Conservation (phyloP, 2,797 vertebrate genomes). For the Fundulus diaphanus region DNA sequence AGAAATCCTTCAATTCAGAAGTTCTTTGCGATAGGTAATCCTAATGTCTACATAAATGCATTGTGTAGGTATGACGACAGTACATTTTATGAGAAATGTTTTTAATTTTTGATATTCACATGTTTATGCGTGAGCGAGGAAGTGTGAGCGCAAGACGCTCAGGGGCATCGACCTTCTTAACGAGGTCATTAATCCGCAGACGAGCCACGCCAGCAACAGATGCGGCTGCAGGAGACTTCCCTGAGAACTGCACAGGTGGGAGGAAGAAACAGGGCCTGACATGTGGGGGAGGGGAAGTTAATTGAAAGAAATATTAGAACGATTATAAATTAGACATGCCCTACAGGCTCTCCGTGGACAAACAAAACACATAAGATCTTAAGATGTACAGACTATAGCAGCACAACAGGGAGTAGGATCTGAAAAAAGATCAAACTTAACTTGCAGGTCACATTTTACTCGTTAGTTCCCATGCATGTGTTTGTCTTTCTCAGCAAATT, state of each 20-base stretch:
- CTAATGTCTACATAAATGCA: background rate
- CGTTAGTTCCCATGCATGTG: slow-evolving; percentile 36
- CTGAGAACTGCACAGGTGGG: slow-evolving; percentile 47
- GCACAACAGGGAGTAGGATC: slow-evolving; percentile 18
- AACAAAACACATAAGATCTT: slow-evolving; percentile 14
- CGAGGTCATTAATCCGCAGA: slow-evolving; percentile 61
- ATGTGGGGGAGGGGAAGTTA: background rate
- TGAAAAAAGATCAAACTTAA: slow-evolving; percentile 63
- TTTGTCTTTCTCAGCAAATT: slow-evolving; percentile 28
- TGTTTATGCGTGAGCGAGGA: slow-evolving; percentile 1
- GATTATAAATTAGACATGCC: slow-evolving; percentile 26
- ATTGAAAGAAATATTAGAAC: slow-evolving; percentile 28
- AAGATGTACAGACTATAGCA: slow-evolving; percentile 37
- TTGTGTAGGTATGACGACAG: background rate
- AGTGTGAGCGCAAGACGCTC: slow-evolving; percentile 9
- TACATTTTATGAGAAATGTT: background rate
- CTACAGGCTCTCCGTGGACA: slow-evolving; percentile 3
- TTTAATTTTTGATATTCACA: background rate
- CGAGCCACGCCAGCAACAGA: slow-evolving; percentile 49
- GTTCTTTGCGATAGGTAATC: background rate
- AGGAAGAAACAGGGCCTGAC: slow-evolving; percentile 9
- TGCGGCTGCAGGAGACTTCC: slow-evolving; percentile 42
- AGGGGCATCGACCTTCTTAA: slow-evolving; percentile 29
- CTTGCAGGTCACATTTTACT: slow-evolving; percentile 37
- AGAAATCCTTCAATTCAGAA: background rate